phyloP scores from a whole-genome alignment of 2,888 invertebrate species.

The Entomobrya proxima region DNA sequence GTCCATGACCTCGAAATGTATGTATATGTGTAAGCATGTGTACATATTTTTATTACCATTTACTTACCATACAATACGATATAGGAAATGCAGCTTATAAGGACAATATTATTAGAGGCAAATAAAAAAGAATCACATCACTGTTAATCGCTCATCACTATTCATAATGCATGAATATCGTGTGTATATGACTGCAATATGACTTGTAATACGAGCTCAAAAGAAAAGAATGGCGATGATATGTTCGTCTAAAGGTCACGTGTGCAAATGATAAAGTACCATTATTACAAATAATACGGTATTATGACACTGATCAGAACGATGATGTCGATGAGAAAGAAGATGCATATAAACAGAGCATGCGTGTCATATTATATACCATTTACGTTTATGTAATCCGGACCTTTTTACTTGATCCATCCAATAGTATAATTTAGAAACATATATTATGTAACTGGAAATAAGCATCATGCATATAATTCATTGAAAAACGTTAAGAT shows the following conservation, averaged over 20 bases:
- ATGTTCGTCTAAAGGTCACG: slow-evolving; percentile 57
- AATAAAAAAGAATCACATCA: not conserved
- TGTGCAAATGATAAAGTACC: slow-evolving; percentile 23
- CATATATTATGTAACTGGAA: too few species aligned
- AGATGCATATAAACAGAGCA: not conserved
- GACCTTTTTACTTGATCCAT: not conserved
- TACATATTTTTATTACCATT: slow-evolving; percentile 31
- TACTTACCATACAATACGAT: not conserved
- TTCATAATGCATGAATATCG: slow-evolving; percentile 27
- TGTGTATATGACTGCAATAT: not conserved
- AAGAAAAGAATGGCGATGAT: not conserved
- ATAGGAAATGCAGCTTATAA: not conserved
- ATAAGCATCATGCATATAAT: too few species aligned
- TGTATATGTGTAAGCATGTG: slow-evolving; percentile 54
- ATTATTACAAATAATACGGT: slow-evolving; percentile 40
- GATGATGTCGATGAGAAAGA: slow-evolving; percentile 22
- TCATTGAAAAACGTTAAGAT: too few species aligned
- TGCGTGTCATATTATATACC: too few species aligned
- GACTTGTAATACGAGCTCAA: not conserved
- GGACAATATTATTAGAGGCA: not conserved
- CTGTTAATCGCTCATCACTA: not conserved
- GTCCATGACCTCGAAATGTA: slow-evolving; percentile 66
- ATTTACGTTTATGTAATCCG: slow-evolving; percentile 35
- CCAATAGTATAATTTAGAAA: too few species aligned
- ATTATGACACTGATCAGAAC: slow-evolving; percentile 42